Evolutionary conservation across 1,140 invertebrate species (phyloP).

Genomic region (Drosophila repleta): DNA sequence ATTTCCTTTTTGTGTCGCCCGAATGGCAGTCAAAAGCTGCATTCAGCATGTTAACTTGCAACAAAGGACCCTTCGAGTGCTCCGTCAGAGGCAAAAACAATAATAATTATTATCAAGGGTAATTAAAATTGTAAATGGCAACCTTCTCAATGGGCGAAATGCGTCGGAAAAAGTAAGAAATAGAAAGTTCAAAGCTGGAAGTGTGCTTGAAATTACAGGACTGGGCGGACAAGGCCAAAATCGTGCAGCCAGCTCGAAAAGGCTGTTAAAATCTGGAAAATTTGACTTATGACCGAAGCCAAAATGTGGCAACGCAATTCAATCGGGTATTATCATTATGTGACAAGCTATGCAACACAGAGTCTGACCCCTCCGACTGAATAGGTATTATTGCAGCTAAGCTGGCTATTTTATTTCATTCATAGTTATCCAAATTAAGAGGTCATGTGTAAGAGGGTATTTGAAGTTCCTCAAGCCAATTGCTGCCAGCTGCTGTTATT

Average conservation of each 20-base stretch:
- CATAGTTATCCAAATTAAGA: too few species aligned
- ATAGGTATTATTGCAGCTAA: too few species aligned
- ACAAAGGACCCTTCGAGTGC: constrained; percentile 4
- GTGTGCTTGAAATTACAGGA: constrained; percentile 25
- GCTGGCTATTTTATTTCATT: too few species aligned
- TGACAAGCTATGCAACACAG: neutral
- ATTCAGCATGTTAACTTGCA: neutral
- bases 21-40: constrained; percentile 12
- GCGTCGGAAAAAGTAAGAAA: constrained; percentile 52
- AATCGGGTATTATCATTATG: neutral
- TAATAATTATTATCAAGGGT: constrained; percentile 40
- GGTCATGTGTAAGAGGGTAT: neutral
- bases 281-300: constrained; percentile 30
- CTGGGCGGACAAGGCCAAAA: neutral
- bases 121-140: constrained; percentile 64
- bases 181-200: constrained; percentile 41
- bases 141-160: constrained; percentile 62
- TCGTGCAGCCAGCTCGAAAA: constrained; percentile 38
- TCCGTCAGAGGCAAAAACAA: constrained; percentile 20
- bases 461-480: neutral
- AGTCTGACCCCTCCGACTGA: neutral
- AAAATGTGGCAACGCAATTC: neutral
- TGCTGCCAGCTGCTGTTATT: neutral
- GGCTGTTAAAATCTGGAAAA: constrained; percentile 62
- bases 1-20: neutral